Percentiles rank a stretch among this genome's conserved stretches.
These are phyloP conservation scores for Riptortus pedestris DNA, from an alignment of 1,140 invertebrate genomes.

Conservation along the genomic window DNA sequence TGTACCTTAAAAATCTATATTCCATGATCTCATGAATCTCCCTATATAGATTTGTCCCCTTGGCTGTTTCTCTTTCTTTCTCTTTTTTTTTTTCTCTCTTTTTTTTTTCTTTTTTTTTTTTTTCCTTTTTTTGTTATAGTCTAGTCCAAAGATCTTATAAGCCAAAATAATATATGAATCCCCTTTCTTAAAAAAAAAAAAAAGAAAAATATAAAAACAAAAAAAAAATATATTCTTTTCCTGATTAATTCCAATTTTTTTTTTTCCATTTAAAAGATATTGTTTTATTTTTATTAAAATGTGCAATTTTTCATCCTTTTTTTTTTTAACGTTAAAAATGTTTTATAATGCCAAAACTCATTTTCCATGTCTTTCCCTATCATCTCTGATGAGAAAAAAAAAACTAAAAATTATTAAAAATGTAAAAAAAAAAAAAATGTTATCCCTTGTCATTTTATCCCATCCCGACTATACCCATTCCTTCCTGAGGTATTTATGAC, in stretches of 20 bases:
- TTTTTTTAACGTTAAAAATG: no score
- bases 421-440: no score
- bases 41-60: slow-evolving; percentile 2
- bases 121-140: not conserved
- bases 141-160: slow-evolving; percentile 14
- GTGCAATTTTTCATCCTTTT: not conserved
- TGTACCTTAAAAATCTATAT: slow-evolving; percentile 18
- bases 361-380: not conserved
- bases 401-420: not conserved
- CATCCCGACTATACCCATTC: no score
- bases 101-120: not conserved
- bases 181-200: slow-evolving; percentile 1
- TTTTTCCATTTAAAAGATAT: not conserved
- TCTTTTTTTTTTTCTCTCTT: not conserved
- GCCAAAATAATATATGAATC: slow-evolving; percentile 3
- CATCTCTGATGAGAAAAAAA: not conserved
- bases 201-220: not conserved
- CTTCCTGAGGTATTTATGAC: no score
- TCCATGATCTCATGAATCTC: slow-evolving; percentile 18
- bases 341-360: no score
- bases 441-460: no score
- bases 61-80: slow-evolving; percentile 3
- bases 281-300: not conserved
- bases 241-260: not conserved
- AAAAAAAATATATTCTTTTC: not conserved